Evolutionary conservation across 2,113 vertebrate species (phyloP).

Genomic region (Scomber colias): DNA sequence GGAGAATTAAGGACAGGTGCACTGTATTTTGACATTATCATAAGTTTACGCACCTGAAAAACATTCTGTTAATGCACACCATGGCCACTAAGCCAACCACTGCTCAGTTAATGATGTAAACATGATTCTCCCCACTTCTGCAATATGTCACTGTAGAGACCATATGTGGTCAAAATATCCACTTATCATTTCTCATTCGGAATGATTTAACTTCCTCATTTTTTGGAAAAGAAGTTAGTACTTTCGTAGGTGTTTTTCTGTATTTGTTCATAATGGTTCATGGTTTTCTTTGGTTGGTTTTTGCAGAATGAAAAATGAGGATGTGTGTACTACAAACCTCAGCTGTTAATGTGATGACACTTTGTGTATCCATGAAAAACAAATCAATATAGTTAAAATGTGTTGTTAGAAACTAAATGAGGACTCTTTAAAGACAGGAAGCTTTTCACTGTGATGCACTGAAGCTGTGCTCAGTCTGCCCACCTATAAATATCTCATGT

Average conservation of each 20-base stretch:
- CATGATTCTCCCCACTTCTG: slow-evolving; percentile 25
- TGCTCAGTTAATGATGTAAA: not conserved
- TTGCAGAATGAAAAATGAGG: slow-evolving; percentile 62
- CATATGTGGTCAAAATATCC: slow-evolving; percentile 18
- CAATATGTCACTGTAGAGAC: not conserved
- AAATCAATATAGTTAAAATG: not conserved
- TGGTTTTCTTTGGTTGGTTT: slow-evolving; percentile 41
- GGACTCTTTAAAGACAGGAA: not conserved
- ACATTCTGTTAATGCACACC: not conserved
- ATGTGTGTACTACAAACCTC: slow-evolving; percentile 39
- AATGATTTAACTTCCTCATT: slow-evolving; percentile 58
- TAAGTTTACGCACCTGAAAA: not conserved
- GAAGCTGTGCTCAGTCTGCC: not conserved
- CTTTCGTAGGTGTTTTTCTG: slow-evolving; percentile 43
- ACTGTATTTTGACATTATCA: not conserved
- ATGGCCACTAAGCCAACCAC: not conserved
- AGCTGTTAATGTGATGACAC: slow-evolving; percentile 5
- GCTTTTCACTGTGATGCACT: not conserved
- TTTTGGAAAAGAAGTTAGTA: slow-evolving; percentile 29
- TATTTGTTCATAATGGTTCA: slow-evolving; percentile 52
- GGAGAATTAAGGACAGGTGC: not conserved
- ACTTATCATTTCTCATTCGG: slow-evolving; percentile 7
- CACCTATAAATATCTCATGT: not conserved
- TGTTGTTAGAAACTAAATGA: not conserved
- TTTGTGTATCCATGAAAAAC: not conserved